Percentiles rank a stretch among this genome's conserved stretches.
phyloP scores from a whole-genome alignment of 2,888 invertebrate genomes.

The Andrena chrysosceles region DNA sequence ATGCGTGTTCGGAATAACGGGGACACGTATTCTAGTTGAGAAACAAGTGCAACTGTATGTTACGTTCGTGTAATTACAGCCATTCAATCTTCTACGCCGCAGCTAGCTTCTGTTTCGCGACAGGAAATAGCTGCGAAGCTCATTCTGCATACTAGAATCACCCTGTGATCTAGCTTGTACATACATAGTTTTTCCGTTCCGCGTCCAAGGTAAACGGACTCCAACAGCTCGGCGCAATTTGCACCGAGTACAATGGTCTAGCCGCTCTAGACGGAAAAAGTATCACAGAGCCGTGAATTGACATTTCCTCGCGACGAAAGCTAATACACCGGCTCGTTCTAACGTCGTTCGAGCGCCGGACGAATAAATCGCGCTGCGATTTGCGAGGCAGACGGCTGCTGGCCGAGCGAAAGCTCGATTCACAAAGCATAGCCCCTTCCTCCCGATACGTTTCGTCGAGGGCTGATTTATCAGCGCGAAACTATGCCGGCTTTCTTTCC shows the following conservation, averaged over 20 bases:
- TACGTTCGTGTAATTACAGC: too few relatives aligned
- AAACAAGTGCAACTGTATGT: too few relatives aligned
- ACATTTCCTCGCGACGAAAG: conserved; percentile 5
- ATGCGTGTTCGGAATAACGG: too few relatives aligned
- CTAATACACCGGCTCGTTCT: conserved; percentile 24
- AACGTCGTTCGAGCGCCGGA: not conserved
- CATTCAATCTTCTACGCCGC: too few relatives aligned
- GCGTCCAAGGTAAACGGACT: too few relatives aligned
- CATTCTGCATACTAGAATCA: too few relatives aligned
- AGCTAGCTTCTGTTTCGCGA: too few relatives aligned
- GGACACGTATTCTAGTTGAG: too few relatives aligned
- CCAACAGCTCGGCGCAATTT: not conserved
- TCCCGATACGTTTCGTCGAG: conserved; percentile 29
- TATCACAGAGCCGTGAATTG: not conserved
- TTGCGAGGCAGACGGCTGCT: conserved; percentile 30
- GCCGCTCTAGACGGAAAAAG: not conserved
- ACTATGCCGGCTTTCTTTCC: conserved; percentile 54
- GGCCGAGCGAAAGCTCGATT: not conserved
- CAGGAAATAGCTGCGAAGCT: too few relatives aligned
- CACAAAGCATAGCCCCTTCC: conserved; percentile 8
- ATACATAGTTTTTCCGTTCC: too few relatives aligned
- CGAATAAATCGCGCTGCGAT: conserved; percentile 44
- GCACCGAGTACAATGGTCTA: not conserved
- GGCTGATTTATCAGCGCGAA: conserved; percentile 54
- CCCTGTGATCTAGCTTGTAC: too few relatives aligned